Base-by-base conservation (phyloP, 2,113 vertebrate genomes). In the Scytalopus superciliaris region DNA sequence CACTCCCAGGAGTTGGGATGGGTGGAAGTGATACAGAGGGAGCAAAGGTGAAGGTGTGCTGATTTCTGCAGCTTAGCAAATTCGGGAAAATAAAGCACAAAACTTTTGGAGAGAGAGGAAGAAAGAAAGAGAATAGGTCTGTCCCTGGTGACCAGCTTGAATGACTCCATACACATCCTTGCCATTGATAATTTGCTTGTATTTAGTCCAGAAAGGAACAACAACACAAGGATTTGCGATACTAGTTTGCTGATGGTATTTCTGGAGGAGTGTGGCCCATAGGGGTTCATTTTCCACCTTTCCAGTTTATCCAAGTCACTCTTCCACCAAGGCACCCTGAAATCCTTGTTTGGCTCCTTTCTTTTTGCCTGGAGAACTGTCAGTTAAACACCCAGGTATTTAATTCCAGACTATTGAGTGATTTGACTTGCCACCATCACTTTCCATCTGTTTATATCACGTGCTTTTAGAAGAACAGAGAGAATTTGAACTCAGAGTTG, bases 351-450 rank as follows among this genome's bases (percentile, higher is more conserved):
- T 44, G 92, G 8, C 49, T 74, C 79, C 44, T n/a, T 33, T 30
- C 37, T 39, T 40, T 2, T 21, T 17, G 39, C 80, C 90, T 24
- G 45, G 24, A 82, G 76, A 77, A 23, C 76, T 70, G 84, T 50
- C 96, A 67, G 5, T 89, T 82, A 50, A 93, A 94, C 60, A 80
- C 70, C 62, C 44, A 67, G 91, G 49, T 87, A 35, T 93, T 95
- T 83, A 78, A 93, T 66, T 88, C 86, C 87, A 70, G 93, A 31
- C 62, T 72, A 10, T 4, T 49, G 77, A 96, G 95, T 4, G 30
- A 68, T 81, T 91, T 49, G 79, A 92, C 93, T 64, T 90, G 88
- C 95, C 97, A 90, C 90, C 84, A 59, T 60, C 76, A 3, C 66
- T 73, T 85, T 55, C 84, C 89, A 82, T 80, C 93, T 73, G 88